Conservation (phyloP, 2,113 vertebrate species). For the Mormyrus iriodes region DNA sequence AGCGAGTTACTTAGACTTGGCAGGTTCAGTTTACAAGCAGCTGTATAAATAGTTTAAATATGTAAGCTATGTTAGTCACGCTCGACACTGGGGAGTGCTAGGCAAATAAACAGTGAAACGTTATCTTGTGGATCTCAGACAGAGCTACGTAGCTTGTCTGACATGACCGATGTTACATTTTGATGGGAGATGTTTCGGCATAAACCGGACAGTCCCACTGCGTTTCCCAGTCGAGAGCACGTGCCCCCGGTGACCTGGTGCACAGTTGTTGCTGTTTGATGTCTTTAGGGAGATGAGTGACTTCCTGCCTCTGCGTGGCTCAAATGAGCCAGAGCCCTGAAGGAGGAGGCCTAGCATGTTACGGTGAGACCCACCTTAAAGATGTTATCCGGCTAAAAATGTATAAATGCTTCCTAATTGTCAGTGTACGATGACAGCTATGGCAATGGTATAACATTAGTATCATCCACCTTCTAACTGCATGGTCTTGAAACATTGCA, state of each 20-base stretch:
- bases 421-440: neutral
- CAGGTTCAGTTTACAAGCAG: neutral
- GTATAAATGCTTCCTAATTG: neutral
- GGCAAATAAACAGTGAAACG: slow-evolving; percentile 5
- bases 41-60: slow-evolving; percentile 13
- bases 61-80: neutral
- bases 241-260: neutral
- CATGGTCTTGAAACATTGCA: neutral
- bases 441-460: neutral
- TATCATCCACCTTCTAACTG: neutral
- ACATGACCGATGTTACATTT: neutral
- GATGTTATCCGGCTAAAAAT: neutral
- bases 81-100: neutral
- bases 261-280: slow-evolving; percentile 11
- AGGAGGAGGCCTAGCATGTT: neutral
- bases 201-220: neutral
- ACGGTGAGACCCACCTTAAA: neutral
- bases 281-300: neutral
- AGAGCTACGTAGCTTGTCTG: neutral
- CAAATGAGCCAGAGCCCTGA: neutral
- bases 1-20: neutral
- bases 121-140: neutral
- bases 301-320: neutral
- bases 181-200: neutral
- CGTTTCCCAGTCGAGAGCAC: neutral